These are phyloP conservation scores for Cabera pusaria DNA, from an alignment of 2,888 invertebrate genomes.

Conservation along the genomic window DNA sequence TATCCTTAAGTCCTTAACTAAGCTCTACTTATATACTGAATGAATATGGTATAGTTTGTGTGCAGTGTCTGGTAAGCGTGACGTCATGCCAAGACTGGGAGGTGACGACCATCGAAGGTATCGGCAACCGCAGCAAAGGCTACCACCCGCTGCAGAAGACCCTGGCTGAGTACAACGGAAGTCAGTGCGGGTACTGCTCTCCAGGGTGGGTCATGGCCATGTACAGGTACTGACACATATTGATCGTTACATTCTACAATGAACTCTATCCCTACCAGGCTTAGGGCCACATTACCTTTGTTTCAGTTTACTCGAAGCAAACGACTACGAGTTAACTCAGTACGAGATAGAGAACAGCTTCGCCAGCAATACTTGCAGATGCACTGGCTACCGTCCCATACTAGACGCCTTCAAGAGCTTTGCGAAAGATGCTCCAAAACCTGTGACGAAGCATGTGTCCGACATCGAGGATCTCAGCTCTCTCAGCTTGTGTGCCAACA, in stretches of 20 bases:
- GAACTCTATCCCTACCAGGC: too few species aligned
- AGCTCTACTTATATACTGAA: too few species aligned
- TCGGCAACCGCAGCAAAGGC: conserved; percentile 85
- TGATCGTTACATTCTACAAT: too few species aligned
- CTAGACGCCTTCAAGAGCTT: conserved; percentile 91
- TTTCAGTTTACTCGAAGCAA: conserved; percentile 34
- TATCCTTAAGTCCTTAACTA: too few species aligned
- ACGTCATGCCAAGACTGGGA: conserved; percentile 85
- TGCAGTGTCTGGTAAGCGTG: conserved; percentile 84
- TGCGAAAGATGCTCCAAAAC: conserved; percentile 82
- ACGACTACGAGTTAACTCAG: conserved; percentile 34
- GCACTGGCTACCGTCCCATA: conserved; percentile 91
- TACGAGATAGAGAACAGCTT: conserved; percentile 87
- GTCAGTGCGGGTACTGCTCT: conserved; percentile 89
- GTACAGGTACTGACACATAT: conserved; percentile 77
- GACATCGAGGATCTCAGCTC: conserved; percentile 71
- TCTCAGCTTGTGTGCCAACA: conserved; percentile 44
- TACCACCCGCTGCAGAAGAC: conserved; percentile 86
- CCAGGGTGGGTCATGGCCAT: conserved; percentile 91
- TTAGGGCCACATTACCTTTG: neutral
- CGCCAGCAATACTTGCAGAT: conserved; percentile 90
- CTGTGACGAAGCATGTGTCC: conserved; percentile 55
- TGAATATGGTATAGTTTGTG: too few species aligned
- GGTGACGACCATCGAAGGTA: conserved; percentile 87
- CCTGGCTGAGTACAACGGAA: conserved; percentile 85